phyloP scores from a whole-genome alignment of 2,888 invertebrate genomes.

The Cantharis rustica region DNA sequence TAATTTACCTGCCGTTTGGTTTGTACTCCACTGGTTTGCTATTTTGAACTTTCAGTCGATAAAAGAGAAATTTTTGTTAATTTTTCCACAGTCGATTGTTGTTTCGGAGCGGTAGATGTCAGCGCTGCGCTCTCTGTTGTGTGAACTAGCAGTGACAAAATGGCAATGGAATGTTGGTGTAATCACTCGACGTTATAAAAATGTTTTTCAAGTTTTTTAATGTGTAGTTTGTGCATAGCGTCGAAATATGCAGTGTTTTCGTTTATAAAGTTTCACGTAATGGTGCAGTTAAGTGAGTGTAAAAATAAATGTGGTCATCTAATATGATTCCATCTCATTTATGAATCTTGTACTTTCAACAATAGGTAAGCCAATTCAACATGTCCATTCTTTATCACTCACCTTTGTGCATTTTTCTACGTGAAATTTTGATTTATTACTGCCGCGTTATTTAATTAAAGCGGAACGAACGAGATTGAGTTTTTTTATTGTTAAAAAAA shows the following conservation, averaged over 20 bases:
- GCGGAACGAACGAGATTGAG: neutral
- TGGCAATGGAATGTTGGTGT: conserved; percentile 56
- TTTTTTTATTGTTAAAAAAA: neutral
- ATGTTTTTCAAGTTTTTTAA: conserved; percentile 49
- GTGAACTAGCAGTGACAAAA: conserved; percentile 53
- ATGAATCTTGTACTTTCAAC: conserved; percentile 55
- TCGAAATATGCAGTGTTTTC: conserved; percentile 45
- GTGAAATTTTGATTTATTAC: conserved; percentile 47
- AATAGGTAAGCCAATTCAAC: conserved; percentile 56
- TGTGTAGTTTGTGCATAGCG: conserved; percentile 39
- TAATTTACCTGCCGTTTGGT: neutral
- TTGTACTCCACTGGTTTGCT: neutral
- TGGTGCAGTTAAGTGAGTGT: conserved; percentile 9
- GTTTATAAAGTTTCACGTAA: conserved; percentile 32
- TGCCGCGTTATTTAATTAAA: conserved; percentile 24
- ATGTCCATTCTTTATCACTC: conserved; percentile 53
- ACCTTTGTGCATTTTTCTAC: conserved; percentile 53
- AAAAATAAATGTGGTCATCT: conserved; percentile 14
- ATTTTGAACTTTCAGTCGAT: conserved; percentile 12
- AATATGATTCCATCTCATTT: conserved; percentile 46
- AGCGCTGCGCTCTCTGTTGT: conserved; percentile 34
- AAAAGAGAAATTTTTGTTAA: conserved; percentile 12
- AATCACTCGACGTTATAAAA: conserved; percentile 27
- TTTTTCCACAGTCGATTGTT: neutral
- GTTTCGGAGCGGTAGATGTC: conserved; percentile 34